Evolutionary conservation across 2,797 vertebrate genomes (phyloP).

Genomic region (Melanotaenia maccullochi): DNA sequence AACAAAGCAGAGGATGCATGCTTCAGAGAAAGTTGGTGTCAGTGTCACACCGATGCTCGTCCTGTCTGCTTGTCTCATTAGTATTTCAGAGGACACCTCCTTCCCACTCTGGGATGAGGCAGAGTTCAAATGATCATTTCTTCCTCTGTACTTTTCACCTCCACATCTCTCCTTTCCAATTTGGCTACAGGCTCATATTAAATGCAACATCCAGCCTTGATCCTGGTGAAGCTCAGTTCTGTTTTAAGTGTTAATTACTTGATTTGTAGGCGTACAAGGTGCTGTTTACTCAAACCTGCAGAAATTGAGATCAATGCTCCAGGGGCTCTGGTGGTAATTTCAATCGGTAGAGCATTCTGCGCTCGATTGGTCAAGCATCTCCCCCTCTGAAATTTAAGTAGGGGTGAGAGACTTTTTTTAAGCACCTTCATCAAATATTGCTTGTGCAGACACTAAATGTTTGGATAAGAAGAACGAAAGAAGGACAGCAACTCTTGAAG

Average conservation of each 20-base stretch:
- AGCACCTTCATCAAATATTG: conserved; percentile 39
- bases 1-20: conserved; percentile 14
- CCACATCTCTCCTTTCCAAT: conserved; percentile 47
- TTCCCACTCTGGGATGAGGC: conserved; percentile 40
- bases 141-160: conserved; percentile 44
- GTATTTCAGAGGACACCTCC: conserved; percentile 45
- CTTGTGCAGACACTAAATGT: conserved; percentile 42
- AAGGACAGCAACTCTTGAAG: conserved; percentile 21
- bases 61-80: conserved; percentile 52
- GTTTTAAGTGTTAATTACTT: conserved; percentile 83
- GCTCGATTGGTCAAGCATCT: conserved; percentile 55
- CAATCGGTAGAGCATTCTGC: conserved; percentile 63
- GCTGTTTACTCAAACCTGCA: conserved; percentile 80
- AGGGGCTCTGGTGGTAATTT: conserved; percentile 73
- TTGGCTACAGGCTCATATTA: conserved; percentile 49
- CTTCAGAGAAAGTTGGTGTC: conserved; percentile 29
- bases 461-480: conserved; percentile 55
- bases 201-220: conserved; percentile 68
- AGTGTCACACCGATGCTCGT: conserved; percentile 38
- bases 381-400: conserved; percentile 73
- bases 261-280: conserved; percentile 80
- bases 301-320: conserved; percentile 81
- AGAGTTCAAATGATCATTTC: conserved; percentile 64
- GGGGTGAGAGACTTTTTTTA: conserved; percentile 36
- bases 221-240: conserved; percentile 62